Base-by-base conservation (phyloP, 2,888 invertebrate species). In the Phania funesta region DNA sequence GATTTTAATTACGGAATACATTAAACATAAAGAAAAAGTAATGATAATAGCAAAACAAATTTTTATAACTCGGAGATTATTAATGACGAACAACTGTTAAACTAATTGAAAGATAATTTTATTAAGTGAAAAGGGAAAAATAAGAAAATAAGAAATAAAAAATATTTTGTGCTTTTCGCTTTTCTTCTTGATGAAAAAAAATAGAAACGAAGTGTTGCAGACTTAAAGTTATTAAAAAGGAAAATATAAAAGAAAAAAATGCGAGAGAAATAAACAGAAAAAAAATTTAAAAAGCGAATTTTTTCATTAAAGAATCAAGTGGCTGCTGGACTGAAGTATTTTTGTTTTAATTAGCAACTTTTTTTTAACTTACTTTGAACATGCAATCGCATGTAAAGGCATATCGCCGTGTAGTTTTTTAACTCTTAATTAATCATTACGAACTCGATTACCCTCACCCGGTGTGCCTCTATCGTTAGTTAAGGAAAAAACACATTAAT, bases 1-100 rank as follows among this genome's bases (percentile, higher is more conserved):
- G 50, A 44, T 74, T 77, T 38, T 75, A 67, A 67, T 75, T 75
- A 76, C 46, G 35, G 52, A 68, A 60, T 60, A 75, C 75, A 75
- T 75, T 65, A 75, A 75, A 65, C 46, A 20, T 16, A 67, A 67
- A 58, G 65, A 29, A 58, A 50, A 60, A 48, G 67, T 60, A 67
- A 67, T 50, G 56, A 56, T 62, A 73, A 52, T 29, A 50, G 46
- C 22, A 56, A 75, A 56, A 56, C 11, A 41, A 75, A 58, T 48
- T 38, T 38, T 9, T 29, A 0, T 13, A 16, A 50, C 32, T 29
- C n/a, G n/a, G 50, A 13, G n/a, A 67, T 38, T 48, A 67, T 58
- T 67, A 75, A 58, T 67, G 56, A 75, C 35, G 75, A 67, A 50
- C 75, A 67, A 48, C 65, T 75, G 65, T 65, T 75, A 46, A 74